Percentiles rank a stretch among this genome's conserved stretches.
Conservation (phyloP, 1,140 invertebrate species). For the Leptopilina boulardi region DNA sequence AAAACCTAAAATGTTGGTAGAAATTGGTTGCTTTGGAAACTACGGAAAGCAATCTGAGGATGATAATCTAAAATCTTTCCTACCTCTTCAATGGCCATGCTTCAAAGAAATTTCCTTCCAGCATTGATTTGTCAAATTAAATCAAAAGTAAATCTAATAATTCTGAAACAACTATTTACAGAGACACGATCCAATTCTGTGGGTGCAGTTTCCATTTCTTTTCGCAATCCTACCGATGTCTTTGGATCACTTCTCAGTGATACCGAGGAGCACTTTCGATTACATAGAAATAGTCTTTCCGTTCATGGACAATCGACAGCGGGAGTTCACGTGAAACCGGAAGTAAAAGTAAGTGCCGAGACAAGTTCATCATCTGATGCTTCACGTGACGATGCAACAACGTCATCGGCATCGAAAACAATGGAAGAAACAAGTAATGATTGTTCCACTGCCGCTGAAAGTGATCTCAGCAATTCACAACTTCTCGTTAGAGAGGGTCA, state of each 20-base stretch:
- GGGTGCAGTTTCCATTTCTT: constrained; percentile 74
- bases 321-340: constrained; percentile 50
- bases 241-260: constrained; percentile 77
- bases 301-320: constrained; percentile 52
- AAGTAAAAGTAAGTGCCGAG: constrained; percentile 57
- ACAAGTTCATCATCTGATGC: constrained; percentile 55
- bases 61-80: no score
- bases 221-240: constrained; percentile 72
- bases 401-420: constrained; percentile 35
- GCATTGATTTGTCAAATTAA: no score
- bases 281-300: constrained; percentile 71
- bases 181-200: constrained; percentile 79
- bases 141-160: no score
- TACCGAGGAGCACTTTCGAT: constrained; percentile 78
- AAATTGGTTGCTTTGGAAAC: no score
- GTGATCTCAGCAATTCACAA: constrained; percentile 59
- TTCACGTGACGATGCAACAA: constrained; percentile 46
- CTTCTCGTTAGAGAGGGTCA: constrained; percentile 65
- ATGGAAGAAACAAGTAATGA: constrained; percentile 29
- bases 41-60: no score
- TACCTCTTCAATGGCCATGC: no score
- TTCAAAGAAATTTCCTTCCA: no score
- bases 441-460: constrained; percentile 45
- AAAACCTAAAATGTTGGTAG: no score
- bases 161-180: constrained; percentile 45